phyloP scores from a whole-genome alignment of 2,113 vertebrate species.

The Tyto alba region DNA sequence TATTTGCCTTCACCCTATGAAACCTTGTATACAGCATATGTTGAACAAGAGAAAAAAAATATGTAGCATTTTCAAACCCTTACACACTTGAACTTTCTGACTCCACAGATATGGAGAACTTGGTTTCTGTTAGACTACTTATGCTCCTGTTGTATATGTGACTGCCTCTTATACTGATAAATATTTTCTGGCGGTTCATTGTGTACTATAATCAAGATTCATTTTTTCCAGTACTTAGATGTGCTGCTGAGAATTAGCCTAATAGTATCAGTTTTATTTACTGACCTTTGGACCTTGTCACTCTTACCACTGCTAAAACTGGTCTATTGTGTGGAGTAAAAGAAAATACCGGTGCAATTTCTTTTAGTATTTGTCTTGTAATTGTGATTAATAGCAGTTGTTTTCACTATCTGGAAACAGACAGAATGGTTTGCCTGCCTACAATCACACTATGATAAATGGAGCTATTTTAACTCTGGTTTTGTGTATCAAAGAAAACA shows the following conservation, averaged over 20 bases:
- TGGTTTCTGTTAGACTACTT: background rate
- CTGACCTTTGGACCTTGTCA: slow-evolving; percentile 84
- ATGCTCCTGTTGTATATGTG: background rate
- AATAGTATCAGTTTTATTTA: slow-evolving; percentile 71
- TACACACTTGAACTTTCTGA: background rate
- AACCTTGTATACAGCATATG: background rate
- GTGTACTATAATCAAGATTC: background rate
- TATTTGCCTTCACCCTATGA: background rate
- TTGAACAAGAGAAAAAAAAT: background rate
- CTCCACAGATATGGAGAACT: background rate
- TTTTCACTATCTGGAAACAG: slow-evolving; percentile 90
- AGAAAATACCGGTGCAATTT: slow-evolving; percentile 83
- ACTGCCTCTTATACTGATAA: background rate
- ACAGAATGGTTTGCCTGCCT: slow-evolving; percentile 95
- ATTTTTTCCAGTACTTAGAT: slow-evolving; percentile 32
- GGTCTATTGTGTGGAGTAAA: slow-evolving; percentile 60
- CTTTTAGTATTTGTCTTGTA: slow-evolving; percentile 85
- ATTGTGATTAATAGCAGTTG: slow-evolving; percentile 99
- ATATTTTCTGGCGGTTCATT: background rate
- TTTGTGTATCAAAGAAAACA: slow-evolving; percentile 96
- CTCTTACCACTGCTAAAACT: slow-evolving; percentile 62
- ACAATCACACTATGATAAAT: slow-evolving; percentile 97
- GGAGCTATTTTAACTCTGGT: slow-evolving; percentile 87
- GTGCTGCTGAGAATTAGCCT: slow-evolving; percentile 71
- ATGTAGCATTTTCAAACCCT: background rate